phyloP scores from a whole-genome alignment of 2,888 invertebrate species.

The Halictus ligatus region DNA sequence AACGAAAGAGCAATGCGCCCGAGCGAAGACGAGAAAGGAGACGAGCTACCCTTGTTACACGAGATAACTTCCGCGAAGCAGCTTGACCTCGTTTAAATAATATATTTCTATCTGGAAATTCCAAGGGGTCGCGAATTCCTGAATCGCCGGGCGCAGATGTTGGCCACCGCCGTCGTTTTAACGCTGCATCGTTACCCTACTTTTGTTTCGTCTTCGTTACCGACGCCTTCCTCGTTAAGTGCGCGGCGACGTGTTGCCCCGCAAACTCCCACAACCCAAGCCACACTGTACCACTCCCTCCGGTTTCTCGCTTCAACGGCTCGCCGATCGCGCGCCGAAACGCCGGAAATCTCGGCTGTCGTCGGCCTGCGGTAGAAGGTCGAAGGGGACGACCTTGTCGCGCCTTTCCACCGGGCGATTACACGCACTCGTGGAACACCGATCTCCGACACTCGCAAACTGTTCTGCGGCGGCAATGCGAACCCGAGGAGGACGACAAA shows the following conservation, averaged over 20 bases:
- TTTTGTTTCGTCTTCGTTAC: constrained; percentile 13
- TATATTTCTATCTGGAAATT: constrained; percentile 24
- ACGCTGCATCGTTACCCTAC: not conserved
- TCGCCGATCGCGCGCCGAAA: not conserved
- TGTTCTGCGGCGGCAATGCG: not conserved
- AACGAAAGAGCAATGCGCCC: constrained; percentile 17
- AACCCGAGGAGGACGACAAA: not conserved
- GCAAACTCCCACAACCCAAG: not conserved
- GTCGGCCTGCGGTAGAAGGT: constrained; percentile 2
- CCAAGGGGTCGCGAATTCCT: constrained; percentile 15
- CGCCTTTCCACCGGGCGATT: constrained; percentile 29
- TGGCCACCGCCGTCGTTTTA: not conserved
- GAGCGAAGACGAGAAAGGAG: not conserved
- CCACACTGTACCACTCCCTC: not conserved
- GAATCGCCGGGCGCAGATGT: not conserved
- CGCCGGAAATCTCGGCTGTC: constrained; percentile 9
- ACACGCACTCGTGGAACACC: constrained; percentile 31
- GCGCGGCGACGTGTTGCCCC: not conserved
- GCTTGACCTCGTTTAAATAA: constrained; percentile 27
- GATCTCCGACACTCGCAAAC: not conserved
- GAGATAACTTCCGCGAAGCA: constrained; percentile 9
- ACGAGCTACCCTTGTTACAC: constrained; percentile 7
- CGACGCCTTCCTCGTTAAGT: not conserved
- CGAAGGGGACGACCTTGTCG: constrained; percentile 19
- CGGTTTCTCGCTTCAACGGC: not conserved